These are phyloP conservation scores for rabbit (Oryctolagus cuniculus) DNA, from an alignment of 2,113 vertebrate genomes.

Conservation along the genomic window DNA sequence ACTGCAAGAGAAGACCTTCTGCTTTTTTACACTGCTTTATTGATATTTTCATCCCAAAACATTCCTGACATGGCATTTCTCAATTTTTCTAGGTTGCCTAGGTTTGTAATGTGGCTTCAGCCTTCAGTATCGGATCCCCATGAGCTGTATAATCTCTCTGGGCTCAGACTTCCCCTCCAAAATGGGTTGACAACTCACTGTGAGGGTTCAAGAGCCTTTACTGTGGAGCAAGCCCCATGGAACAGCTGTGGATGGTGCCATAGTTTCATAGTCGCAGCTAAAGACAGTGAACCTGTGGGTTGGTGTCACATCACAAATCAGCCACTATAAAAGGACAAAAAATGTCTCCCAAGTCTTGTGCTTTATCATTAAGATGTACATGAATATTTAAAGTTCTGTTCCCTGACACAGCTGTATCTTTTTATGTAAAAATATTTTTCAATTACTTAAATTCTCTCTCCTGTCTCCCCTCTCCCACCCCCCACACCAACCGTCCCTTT, in stretches of 20 bases:
- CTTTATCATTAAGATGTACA: not conserved
- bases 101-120: not conserved
- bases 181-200: not conserved
- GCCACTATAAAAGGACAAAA: not conserved
- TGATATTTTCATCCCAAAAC: not conserved
- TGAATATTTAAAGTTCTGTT: conserved; percentile 22
- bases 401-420: not conserved
- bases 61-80: conserved; percentile 33
- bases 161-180: not conserved
- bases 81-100: not conserved
- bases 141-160: not conserved
- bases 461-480: not conserved
- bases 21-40: not conserved
- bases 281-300: fast-evolving
- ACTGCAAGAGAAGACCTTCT: not conserved
- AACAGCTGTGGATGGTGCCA: fast-evolving
- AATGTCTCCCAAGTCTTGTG: not conserved
- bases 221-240: not conserved
- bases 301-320: not conserved
- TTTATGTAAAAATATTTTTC: conserved; percentile 20
- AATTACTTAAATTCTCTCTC: not conserved
- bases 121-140: not conserved
- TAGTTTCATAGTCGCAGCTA: too few species aligned
- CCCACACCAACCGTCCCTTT: not conserved
- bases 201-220: too few species aligned